These are phyloP conservation scores for Callinectes sapidus DNA, from an alignment of 2,888 invertebrate genomes.

Conservation along the genomic window DNA sequence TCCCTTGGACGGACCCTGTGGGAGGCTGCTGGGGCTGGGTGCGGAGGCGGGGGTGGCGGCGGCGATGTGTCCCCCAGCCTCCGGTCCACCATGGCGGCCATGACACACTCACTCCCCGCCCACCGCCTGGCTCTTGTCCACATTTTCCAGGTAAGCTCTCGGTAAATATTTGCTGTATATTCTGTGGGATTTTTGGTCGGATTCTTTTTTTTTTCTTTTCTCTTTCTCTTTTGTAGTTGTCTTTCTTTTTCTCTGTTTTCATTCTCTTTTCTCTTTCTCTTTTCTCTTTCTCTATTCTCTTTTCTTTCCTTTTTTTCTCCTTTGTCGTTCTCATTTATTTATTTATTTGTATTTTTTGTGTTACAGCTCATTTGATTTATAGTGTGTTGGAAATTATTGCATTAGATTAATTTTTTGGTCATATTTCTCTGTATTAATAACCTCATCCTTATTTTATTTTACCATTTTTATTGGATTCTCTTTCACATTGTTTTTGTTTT, in stretches of 20 bases:
- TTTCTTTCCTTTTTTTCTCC: neutral
- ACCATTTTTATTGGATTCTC: too few species aligned
- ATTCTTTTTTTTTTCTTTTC: neutral
- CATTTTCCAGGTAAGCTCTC: neutral
- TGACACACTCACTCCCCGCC: constrained; percentile 48
- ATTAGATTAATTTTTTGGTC: too few species aligned
- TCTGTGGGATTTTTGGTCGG: neutral
- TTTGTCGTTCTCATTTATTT: neutral
- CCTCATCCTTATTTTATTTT: too few species aligned
- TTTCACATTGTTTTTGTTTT: too few species aligned
- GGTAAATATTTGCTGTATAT: neutral
- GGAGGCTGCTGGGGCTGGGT: constrained; percentile 33
- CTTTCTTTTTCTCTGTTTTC: neutral
- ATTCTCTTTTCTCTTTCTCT: neutral
- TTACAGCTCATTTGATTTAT: too few species aligned
- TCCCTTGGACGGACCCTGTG: constrained; percentile 53
- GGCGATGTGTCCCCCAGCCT: constrained; percentile 32
- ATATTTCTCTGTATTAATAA: too few species aligned
- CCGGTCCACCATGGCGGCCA: constrained; percentile 55
- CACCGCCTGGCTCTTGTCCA: constrained; percentile 41
- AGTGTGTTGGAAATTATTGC: too few species aligned
- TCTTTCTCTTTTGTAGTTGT: too few species aligned
- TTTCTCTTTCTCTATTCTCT: neutral
- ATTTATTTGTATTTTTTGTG: too few species aligned
- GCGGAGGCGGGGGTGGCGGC: neutral